phyloP scores from a whole-genome alignment of 2,797 vertebrate species.

The Coilia nasus region DNA sequence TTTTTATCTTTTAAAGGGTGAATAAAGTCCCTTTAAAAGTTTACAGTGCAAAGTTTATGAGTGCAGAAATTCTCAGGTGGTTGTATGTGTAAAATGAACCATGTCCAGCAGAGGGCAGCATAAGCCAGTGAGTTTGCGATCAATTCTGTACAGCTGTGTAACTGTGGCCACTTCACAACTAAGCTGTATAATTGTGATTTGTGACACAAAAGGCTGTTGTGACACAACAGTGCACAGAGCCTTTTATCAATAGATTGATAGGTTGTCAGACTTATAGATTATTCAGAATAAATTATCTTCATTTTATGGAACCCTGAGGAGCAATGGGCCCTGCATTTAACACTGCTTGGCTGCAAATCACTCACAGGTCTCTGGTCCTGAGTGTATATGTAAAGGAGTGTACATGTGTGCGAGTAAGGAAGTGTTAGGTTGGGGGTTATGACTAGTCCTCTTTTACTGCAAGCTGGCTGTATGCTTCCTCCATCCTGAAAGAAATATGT shows the following conservation, averaged over 20 bases:
- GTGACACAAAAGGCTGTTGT: too few species aligned
- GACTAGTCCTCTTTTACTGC: not conserved
- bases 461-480: not conserved
- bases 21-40: too few species aligned
- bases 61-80: not conserved
- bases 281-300: not conserved
- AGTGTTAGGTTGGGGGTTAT: not conserved
- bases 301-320: not conserved
- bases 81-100: not conserved
- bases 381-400: not conserved
- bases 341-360: not conserved
- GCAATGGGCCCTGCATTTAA: not conserved
- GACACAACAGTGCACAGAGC: not conserved
- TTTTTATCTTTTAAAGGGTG: too few species aligned
- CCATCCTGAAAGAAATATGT: not conserved
- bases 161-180: not conserved
- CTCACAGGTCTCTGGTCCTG: not conserved
- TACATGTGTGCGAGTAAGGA: too few species aligned
- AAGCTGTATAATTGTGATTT: not conserved
- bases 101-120: constrained; percentile 1
- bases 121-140: not conserved
- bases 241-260: not conserved
- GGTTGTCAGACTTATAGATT: not conserved
- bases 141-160: not conserved
- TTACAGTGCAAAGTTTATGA: not conserved